Evolutionary conservation across 2,888 invertebrate species (phyloP), one percentile per base, ranked within the genome.

Genomic region (Ptilodon capucinus): DNA sequence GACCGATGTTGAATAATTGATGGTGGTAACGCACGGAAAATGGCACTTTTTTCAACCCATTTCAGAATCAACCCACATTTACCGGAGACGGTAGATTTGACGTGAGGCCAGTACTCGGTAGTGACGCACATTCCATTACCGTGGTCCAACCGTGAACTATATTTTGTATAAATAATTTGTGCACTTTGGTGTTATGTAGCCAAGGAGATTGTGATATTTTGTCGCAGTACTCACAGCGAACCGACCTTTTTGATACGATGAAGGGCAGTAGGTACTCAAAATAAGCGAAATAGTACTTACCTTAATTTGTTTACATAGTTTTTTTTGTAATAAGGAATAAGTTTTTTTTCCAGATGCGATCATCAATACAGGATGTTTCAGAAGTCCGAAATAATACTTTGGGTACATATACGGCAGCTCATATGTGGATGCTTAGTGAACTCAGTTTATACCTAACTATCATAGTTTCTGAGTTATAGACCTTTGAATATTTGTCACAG

Each of bases 1-100:
- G 66, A 59, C 67, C 70, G 61, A 64, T 68, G 65, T 63, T 79
- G 68, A 82, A 84, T 84, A 80, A 84, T 79, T 79, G 69, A 84
- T 83, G 72, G 60, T 63, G 63, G 58, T 60, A 43, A 60, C 63
- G 58, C 78, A 76, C 76, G 70, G 71, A 68, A 80, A 81, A 72
- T 71, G 69, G 66, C 68, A 73, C 68, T 78, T 81, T 77, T 76
- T 69, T 40, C 35, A 76, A 72, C 71, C 75, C 64, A 76, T 76
- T 80, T 79, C 64, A 72, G 72, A 79, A 74, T 76, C 61, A 71
- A 68, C 65, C 69, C 57, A 68, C 69, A 75, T 79, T 71, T 64
- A 54, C 60, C 40, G 46, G 52, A 50, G 52, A 57, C 44, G 48
- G 54, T 42, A 39, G 50, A 47, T 55, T 55, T 65, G 64, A 68